phyloP scores from a whole-genome alignment of 2,888 invertebrate genomes.

The Suillia variegata region DNA sequence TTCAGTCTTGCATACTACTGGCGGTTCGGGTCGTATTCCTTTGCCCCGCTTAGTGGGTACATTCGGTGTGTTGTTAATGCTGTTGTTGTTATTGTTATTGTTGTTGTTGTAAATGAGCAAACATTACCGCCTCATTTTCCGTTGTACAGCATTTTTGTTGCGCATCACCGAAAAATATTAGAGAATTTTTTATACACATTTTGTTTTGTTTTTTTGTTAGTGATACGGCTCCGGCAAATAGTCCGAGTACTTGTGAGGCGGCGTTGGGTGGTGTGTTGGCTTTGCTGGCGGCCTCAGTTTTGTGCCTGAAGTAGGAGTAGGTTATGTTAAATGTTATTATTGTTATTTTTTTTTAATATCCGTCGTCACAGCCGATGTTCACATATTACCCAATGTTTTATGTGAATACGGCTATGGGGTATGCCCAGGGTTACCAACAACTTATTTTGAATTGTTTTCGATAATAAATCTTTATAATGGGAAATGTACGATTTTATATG shows the following conservation, averaged over 20 bases:
- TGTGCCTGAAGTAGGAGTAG: background rate
- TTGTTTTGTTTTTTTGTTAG: no score
- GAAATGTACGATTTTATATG: no score
- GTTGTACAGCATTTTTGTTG: slow-evolving; percentile 10
- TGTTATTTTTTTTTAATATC: background rate
- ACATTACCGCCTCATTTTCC: background rate
- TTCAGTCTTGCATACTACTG: no score
- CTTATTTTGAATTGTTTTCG: no score
- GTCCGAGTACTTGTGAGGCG: no score
- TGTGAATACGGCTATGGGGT: no score
- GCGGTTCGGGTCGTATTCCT: no score
- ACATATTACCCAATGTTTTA: no score
- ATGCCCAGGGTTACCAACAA: no score
- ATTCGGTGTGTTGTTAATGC: slow-evolving; percentile 4
- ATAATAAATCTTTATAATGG: no score
- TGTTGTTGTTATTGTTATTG: slow-evolving; percentile 7
- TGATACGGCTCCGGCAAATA: no score
- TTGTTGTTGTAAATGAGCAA: slow-evolving; percentile 10
- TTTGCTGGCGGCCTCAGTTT: slow-evolving; percentile 1
- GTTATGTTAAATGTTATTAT: slow-evolving; percentile 19
- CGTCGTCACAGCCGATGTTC: background rate
- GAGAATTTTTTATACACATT: slow-evolving; percentile 10
- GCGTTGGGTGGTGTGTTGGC: background rate
- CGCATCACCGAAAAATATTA: slow-evolving; percentile 26
- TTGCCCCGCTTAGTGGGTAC: no score